phyloP scores from a whole-genome alignment of 2,888 invertebrate species.

The Synergus umbraculus region DNA sequence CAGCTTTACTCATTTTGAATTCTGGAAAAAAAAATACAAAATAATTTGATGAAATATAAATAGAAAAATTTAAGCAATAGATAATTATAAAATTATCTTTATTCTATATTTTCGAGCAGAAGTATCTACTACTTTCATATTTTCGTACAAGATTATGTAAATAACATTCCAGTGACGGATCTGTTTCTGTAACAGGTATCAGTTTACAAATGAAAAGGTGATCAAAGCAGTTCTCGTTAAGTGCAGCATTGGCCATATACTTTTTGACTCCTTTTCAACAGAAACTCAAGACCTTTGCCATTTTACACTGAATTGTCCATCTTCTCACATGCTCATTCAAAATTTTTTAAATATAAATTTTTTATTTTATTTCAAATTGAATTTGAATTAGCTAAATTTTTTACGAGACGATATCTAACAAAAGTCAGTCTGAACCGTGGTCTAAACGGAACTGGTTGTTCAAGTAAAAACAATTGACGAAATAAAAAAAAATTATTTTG shows the following conservation, averaged over 20 bases:
- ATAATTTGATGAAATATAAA: not conserved
- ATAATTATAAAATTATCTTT: too few species aligned
- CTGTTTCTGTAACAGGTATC: not conserved
- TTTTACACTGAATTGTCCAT: too few species aligned
- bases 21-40: not conserved
- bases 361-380: not conserved
- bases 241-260: not conserved
- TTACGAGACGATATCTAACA: not conserved
- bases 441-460: not conserved
- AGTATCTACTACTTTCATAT: not conserved
- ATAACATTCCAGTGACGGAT: not conserved
- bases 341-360: not conserved
- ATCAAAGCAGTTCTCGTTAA: not conserved
- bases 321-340: too few species aligned
- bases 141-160: not conserved
- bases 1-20: slow-evolving; percentile 16
- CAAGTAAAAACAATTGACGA: not conserved
- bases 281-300: too few species aligned
- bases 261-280: too few species aligned
- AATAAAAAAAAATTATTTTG: not conserved
- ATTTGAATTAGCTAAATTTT: not conserved
- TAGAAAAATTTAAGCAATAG: too few species aligned
- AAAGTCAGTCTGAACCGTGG: not conserved
- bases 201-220: not conserved
- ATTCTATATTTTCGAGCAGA: too few species aligned